Evolutionary conservation across 2,797 vertebrate species (phyloP), one percentile per base, ranked within the genome.

Genomic region (Kryptolebias ocellatus): DNA sequence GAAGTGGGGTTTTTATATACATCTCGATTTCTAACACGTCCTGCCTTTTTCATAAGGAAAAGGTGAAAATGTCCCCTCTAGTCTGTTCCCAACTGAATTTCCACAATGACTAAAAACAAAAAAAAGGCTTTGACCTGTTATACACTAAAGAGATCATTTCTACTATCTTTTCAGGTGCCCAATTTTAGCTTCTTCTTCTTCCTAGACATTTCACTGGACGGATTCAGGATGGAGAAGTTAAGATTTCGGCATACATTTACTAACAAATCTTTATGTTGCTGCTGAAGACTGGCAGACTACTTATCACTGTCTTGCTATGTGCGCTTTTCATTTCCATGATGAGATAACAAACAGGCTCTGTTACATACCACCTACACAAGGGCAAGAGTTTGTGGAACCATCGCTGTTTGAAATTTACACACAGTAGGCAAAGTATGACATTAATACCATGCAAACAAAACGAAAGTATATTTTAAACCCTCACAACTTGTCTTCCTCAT

Each of bases 181-280:
- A 10, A 8, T 37, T 37, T 37, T 37, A 10, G 7, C 9, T 37
- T 10, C 9, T 37, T 10, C 34, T 8, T 8, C 76, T 80, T 76
- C 51, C 53, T 2, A 10, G 53, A 16, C 67, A 81, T 83, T 80
- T 65, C 77, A 66, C 42, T 37, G 52, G 37, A 20, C 18, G 78
- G 52, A 81, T 73, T 60, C 74, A 68, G 27, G 49, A 15, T 15
- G 31, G 17, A 79, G 4, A 27, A 60, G 34, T 56, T 72, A 17
- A 60, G 5, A 52, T 73, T 58, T 72, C 53, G 34, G 56, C 53
- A 64, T 52, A 54, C 31, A 67, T 70, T 54, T 11, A 39, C 9
- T 44, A 9, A 37, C 52, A 79, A 63, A 72, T 66, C 51, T 24
- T 53, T 72, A 66, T 0, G 28, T 57, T 71, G 34, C 55, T 51